Evolutionary conservation across 2,797 vertebrate genomes (phyloP), one percentile per base, ranked within the genome.

Genomic region (Microctenopoma steveboyesi): DNA sequence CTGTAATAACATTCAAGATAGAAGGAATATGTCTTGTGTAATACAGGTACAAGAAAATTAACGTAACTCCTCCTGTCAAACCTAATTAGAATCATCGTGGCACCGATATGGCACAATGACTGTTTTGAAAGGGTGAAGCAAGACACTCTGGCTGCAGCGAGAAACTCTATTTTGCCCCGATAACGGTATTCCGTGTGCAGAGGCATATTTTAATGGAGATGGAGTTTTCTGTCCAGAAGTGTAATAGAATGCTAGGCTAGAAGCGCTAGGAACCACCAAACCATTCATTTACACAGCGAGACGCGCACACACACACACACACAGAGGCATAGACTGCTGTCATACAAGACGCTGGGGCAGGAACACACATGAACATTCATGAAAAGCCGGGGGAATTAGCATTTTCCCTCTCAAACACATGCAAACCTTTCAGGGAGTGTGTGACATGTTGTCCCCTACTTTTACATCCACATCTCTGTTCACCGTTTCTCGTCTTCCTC

Each of bases 1-100:
- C 87, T 88, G 73, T 79, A 90, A 86, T 89, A 89, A 82, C 84
- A 77, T 76, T 81, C 76, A 74, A 79, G 85, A 88, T 83, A 84
- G 84, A 76, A 51, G 55, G 69, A 82, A 82, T 80, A 53, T 76
- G 86, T 82, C 74, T 68, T 62, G 22, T 45, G 74, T 83, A 74
- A 86, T 77, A 53, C 75, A 69, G 81, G 79, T 82, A 87, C 80
- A 81, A 68, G 86, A 78, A 87, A 87, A 86, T 84, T 37, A 85
- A 85, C 79, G 76, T 86, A 82, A 81, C 75, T 77, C 72, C 82
- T 76, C 80, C 87, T 88, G 89, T 87, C 86, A 79, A 82, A 86
- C 81, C 79, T 88, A 89, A 91, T 91, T 89, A 89, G 73, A 73
- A 70, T 40, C 69, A 40, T 37, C 64, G 76, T 77, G 67, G 61